Evolutionary conservation across 2,113 vertebrate species (phyloP).

Genomic region (Dasyurus viverrinus): DNA sequence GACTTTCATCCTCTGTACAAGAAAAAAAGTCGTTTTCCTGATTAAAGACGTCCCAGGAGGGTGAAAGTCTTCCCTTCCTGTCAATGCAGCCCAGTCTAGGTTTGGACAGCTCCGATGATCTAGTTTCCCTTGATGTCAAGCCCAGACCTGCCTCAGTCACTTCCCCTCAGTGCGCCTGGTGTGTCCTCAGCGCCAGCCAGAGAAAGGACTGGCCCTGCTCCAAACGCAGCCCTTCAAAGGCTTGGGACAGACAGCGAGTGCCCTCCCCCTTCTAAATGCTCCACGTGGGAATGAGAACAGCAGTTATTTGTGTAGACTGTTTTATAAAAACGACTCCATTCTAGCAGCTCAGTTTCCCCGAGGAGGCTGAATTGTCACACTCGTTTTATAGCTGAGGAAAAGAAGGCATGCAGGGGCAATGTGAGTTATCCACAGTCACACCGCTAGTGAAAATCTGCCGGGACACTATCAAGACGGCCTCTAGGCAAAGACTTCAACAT

Average conservation of each 20-base stretch:
- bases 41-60: neutral
- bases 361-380: neutral
- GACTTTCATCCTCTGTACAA: neutral
- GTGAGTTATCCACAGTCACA: neutral
- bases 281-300: neutral
- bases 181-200: no score
- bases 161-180: neutral
- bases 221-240: neutral
- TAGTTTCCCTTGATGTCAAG: neutral
- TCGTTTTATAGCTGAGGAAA: neutral
- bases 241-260: neutral
- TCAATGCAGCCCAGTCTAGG: neutral
- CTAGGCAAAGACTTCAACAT: neutral
- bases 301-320: no score
- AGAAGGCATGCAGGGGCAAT: neutral
- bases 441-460: neutral
- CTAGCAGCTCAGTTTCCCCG: neutral
- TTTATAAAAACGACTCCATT: neutral
- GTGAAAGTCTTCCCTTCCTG: neutral
- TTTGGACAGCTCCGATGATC: neutral
- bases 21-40: neutral
- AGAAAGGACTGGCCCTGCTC: no score
- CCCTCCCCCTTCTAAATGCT: neutral
- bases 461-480: no score
- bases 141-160: neutral